Evolutionary conservation across 2,113 vertebrate genomes (phyloP), one percentile per base, ranked within the genome.

Genomic region (Zosterops hypoxanthus): DNA sequence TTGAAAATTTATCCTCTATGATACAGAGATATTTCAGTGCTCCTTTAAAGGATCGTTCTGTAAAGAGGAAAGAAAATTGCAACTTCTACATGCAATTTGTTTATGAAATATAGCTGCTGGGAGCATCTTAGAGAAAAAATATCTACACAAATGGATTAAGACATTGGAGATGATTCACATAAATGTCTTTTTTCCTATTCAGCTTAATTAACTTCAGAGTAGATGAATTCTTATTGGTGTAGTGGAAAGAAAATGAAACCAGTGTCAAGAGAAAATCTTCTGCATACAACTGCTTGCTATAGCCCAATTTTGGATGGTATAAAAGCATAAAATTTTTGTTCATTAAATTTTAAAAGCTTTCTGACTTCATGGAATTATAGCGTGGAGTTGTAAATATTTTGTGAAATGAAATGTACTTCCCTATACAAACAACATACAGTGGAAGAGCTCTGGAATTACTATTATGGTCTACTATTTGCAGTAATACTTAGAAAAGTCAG

Each of bases 271-370:
- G 79, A 93, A 75, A 88, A 88, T 63, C 36, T 81, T 49, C 50
- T 84, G 71, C 46, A 44, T 52, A 47, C 23, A 79, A 79, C 75
- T 88, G 36, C 52, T 78, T 86, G 55, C 66, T 90, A 42, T 78
- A 87, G 78, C 50, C 70, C 41, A 55, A 46, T 88, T 86, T 59
- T 81, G 41, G 65, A 88, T 66, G 34, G 20, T 76, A 34, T 39
- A 75, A 94, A 94, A 86, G 71, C 92, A 83, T 78, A 90, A 86
- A 88, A 90, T 44, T 81, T 85, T 88, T 94, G 56, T 70, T 95
- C 87, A 95, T 94, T 96, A 94, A 95, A 91, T 92, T 96, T 96
- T 96, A 92, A 96, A 93, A 94, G 83, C 75, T 92, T 95, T 94
- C 36, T 87, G 69, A 90, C 60, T 94, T 96, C 22, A 49, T 94